phyloP scores from a whole-genome alignment of 2,113 vertebrate genomes.

The Callospermophilus lateralis region DNA sequence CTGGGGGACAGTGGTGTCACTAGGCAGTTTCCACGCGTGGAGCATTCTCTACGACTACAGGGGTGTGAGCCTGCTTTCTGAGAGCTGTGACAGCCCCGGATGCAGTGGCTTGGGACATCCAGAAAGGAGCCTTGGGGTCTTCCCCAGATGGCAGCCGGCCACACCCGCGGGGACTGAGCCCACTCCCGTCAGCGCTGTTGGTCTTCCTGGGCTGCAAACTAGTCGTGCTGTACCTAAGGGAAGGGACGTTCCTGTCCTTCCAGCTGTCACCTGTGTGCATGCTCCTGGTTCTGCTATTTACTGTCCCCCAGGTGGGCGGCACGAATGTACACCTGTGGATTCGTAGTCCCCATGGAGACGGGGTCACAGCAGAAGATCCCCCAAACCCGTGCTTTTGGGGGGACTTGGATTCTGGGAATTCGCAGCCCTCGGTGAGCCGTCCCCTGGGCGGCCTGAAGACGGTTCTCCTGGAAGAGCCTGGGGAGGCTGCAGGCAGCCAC shows the following conservation, averaged over 20 bases:
- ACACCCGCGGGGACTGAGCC: rapidly evolving
- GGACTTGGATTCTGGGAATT: not conserved
- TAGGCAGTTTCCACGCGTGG: rapidly evolving
- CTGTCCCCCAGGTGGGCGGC: not conserved
- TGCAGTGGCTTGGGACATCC: rapidly evolving
- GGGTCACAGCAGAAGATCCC: not conserved
- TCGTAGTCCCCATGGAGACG: not conserved
- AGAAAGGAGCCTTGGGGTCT: not conserved
- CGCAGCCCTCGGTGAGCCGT: not conserved
- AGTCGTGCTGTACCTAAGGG: not conserved
- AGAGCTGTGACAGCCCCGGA: not conserved
- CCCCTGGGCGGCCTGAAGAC: not conserved
- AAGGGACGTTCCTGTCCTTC: not conserved
- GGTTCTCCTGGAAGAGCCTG: not conserved
- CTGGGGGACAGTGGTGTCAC: not conserved
- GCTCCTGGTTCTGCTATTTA: not conserved
- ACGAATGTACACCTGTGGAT: not conserved
- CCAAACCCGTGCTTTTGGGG: not conserved
- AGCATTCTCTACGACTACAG: not conserved
- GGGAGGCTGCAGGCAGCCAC: not conserved
- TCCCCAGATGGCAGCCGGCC: not conserved
- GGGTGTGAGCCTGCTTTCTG: not conserved
- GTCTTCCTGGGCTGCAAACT: not conserved
- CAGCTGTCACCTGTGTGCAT: not conserved
- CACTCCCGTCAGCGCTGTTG: too few species aligned